Conservation (phyloP, 2,888 invertebrate genomes). For the Drosophila nigricruria region DNA sequence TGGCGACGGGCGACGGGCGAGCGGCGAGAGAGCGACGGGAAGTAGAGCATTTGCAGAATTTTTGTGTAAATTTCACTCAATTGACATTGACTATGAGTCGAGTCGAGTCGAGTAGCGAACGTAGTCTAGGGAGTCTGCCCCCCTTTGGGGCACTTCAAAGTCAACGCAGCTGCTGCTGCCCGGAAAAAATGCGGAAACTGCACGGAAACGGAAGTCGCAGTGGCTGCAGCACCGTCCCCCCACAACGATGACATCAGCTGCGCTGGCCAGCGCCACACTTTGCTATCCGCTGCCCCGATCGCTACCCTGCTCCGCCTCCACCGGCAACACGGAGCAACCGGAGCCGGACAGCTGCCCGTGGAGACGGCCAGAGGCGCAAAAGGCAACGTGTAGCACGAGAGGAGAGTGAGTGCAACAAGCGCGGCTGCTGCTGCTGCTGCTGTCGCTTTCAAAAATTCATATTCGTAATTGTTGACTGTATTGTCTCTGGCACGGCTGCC, state of each 20-base stretch:
- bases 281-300: background rate
- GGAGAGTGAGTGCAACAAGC: slow-evolving; percentile 33
- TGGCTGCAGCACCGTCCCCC: slow-evolving; percentile 65
- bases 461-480: slow-evolving; percentile 81
- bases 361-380: slow-evolving; percentile 38
- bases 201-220: slow-evolving; percentile 80
- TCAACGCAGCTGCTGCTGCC: slow-evolving; percentile 69
- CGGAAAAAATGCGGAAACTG: slow-evolving; percentile 77
- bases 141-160: slow-evolving; percentile 72
- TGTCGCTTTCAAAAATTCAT: slow-evolving; percentile 80
- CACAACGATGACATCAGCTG: slow-evolving; percentile 67
- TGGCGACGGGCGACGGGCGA: background rate
- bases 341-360: slow-evolving; percentile 45
- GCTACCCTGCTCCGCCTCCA: background rate
- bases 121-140: slow-evolving; percentile 22
- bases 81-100: slow-evolving; percentile 70
- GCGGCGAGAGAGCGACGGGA: background rate
- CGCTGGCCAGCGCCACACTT: slow-evolving; percentile 60
- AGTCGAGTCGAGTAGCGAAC: slow-evolving; percentile 17
- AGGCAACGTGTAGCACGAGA: slow-evolving; percentile 28
- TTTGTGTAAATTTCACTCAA: slow-evolving; percentile 77
- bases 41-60: slow-evolving; percentile 43
- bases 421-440: slow-evolving; percentile 72
- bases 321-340: slow-evolving; percentile 14
- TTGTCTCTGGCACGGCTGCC: slow-evolving; percentile 68